Conservation (phyloP, 2,888 invertebrate genomes). For the Drosophila tripunctata region DNA sequence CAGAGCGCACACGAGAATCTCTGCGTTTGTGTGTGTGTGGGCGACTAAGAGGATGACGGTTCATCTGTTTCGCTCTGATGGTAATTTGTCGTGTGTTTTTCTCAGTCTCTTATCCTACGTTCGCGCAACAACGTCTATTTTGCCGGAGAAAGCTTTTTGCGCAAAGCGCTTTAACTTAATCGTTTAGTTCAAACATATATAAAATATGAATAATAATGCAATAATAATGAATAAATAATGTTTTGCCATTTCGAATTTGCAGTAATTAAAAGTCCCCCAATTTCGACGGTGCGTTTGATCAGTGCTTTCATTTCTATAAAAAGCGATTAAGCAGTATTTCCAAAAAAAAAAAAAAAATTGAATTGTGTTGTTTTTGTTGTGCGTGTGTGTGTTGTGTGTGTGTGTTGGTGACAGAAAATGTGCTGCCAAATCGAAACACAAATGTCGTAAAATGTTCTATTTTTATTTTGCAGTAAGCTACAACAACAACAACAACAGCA, state of each 20-base stretch:
- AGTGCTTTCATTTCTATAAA: constrained; percentile 37
- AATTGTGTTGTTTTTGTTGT: constrained; percentile 38
- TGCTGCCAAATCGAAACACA: constrained; percentile 59
- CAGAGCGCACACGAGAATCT: no score
- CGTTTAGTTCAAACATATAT: constrained; percentile 22
- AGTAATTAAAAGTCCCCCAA: constrained; percentile 20
- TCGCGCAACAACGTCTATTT: constrained; percentile 64
- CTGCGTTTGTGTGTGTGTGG: constrained; percentile 1
- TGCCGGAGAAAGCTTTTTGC: constrained; percentile 39
- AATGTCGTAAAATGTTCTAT: constrained; percentile 74
- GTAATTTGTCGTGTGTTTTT: constrained; percentile 36
- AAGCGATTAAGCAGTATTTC: constrained; percentile 32
- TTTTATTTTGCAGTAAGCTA: constrained; percentile 75
- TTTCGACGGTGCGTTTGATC: constrained; percentile 37
- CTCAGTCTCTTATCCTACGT: constrained; percentile 74
- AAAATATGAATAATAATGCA: constrained; percentile 10
- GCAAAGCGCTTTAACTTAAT: constrained; percentile 49
- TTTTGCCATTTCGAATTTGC: constrained; percentile 22
- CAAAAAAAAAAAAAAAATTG: no score
- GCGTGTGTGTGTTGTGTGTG: constrained; percentile 21
- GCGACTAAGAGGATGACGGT: constrained; percentile 2
- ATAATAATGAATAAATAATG: constrained; percentile 47
- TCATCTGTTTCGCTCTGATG: constrained; percentile 50
- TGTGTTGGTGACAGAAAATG: constrained; percentile 58
- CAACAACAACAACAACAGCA: no score